Evolutionary conservation across 2,797 vertebrate genomes (phyloP), one percentile per base, ranked within the genome.

Genomic region (Pangasius macronema): DNA sequence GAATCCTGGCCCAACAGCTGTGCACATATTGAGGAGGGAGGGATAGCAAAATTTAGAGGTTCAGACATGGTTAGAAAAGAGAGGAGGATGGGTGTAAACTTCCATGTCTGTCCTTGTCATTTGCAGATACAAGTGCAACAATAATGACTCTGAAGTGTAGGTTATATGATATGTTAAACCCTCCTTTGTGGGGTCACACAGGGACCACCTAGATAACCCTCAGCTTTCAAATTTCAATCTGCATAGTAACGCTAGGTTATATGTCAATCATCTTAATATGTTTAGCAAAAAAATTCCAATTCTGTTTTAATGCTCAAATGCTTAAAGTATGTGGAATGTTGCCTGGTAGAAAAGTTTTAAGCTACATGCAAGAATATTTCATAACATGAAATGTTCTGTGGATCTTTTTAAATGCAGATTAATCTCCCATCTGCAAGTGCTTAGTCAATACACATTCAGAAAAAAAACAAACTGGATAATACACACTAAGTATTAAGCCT

Each of bases 1-100:
- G 95, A 96, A 95, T 94, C 94, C 94, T 95, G 95, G 96, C 95
- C 96, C 94, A 95, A 95, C 97, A 99, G 98, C 97, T 98, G 97
- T 88, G 96, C 97, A 96, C 90, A 92, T 86, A 89, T 86, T 49
- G 85, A 63, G 79, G 85, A 88, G 87, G 82, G 73, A 49, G 86
- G 77, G 82, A 61, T 83, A 89, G 72, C 77, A 70, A 39, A 77
- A 82, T 80, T 59, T 83, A 92, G 88, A 55, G 67, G 73, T 87
- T 90, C 65, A 84, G 30, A 65, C 72, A 84, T 75, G 87, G 77
- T 72, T 61, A 82, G 90, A 65, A 86, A 86, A 82, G 49, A 36
- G 70, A 85, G 72, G 67, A 55, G 72, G 87, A 82, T 83, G 57
- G 72, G 84, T 86, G 53, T 75, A 87, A 86, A 89, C 55, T 82